Evolutionary conservation across 2,888 invertebrate genomes (phyloP), one percentile per base, ranked within the genome.

Genomic region (Eulithis testata): DNA sequence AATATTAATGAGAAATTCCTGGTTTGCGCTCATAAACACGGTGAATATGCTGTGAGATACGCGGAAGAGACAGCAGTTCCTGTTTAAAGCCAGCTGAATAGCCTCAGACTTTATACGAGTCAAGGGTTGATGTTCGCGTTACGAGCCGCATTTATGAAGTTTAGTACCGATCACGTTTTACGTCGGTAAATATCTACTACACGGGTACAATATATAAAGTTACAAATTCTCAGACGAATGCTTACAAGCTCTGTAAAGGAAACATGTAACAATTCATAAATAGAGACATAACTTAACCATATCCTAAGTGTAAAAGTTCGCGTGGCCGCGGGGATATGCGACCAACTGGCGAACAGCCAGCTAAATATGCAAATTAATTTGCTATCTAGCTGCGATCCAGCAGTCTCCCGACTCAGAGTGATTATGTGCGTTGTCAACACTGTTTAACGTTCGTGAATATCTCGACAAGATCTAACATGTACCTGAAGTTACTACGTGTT

Each of bases 291-390:
- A 69, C 72, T 70, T 54, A 77, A 81, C 77, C 74, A 76, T 79
- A 79, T 80, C 76, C 76, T 69, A 73, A 66, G 70, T 58, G 58
- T 59, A 63, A 69, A 73, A 74, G 73, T 75, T 74, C 68, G 68
- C 72, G 70, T 68, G 66, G 70, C 69, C 69, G 76, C 74, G 75
- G 73, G 73, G 72, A 77, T 75, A 74, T 75, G 78, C 81, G 78
- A 79, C 84, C 79, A 77, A 76, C 81, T 90, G 91, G 90, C 87
- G 56, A 14, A 11, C 3, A 60, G 88, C 90, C 91, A 90, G 76
- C 63, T 68, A 74, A 84, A 83, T 80, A 85, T 89, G 90, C 89
- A 89, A 82, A 88, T 85, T 88, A 84, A 88, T 88, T 85, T 85
- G 86, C 86, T 86, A 82, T 84, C 79, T 80, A 73, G 75, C 80